phyloP scores from a whole-genome alignment of 1,140 invertebrate genomes.

The Scaptomyza graminum region DNA sequence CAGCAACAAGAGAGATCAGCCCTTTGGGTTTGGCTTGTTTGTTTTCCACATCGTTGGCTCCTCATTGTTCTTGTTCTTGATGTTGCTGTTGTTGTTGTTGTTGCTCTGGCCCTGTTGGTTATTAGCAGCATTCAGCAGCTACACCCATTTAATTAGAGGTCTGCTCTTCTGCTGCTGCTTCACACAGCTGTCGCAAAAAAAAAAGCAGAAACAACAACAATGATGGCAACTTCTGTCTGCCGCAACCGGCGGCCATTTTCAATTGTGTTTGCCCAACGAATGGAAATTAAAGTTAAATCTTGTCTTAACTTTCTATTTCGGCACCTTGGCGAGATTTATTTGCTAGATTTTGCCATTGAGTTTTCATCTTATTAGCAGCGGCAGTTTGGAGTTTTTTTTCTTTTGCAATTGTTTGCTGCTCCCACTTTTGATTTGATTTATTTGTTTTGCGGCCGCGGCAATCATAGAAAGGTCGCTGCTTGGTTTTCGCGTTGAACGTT shows the following conservation, averaged over 20 bases:
- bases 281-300: background rate
- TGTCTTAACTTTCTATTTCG: slow-evolving; percentile 1
- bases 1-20: slow-evolving; percentile 17
- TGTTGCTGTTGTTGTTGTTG: slow-evolving; percentile 32
- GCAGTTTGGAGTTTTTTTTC: background rate
- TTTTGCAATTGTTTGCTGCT: slow-evolving; percentile 2
- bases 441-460: slow-evolving; percentile 24
- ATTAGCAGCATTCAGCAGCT: slow-evolving; percentile 65
- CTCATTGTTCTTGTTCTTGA: slow-evolving; percentile 21
- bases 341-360: background rate
- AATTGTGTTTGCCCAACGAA: slow-evolving; percentile 5
- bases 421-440: slow-evolving; percentile 38
- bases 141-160: slow-evolving; percentile 74
- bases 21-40: slow-evolving; percentile 53
- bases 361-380: background rate
- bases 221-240: slow-evolving; percentile 15
- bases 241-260: slow-evolving; percentile 38
- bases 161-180: slow-evolving; percentile 26
- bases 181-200: slow-evolving; percentile 31
- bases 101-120: slow-evolving; percentile 48
- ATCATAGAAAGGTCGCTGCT: slow-evolving; percentile 50
- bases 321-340: background rate
- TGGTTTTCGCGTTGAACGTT: background rate
- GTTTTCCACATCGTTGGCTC: slow-evolving; percentile 36
- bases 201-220: slow-evolving; percentile 6